These are phyloP conservation scores for Cricetomys ansorgei DNA, from an alignment of 2,113 vertebrate genomes.

Conservation along the genomic window DNA sequence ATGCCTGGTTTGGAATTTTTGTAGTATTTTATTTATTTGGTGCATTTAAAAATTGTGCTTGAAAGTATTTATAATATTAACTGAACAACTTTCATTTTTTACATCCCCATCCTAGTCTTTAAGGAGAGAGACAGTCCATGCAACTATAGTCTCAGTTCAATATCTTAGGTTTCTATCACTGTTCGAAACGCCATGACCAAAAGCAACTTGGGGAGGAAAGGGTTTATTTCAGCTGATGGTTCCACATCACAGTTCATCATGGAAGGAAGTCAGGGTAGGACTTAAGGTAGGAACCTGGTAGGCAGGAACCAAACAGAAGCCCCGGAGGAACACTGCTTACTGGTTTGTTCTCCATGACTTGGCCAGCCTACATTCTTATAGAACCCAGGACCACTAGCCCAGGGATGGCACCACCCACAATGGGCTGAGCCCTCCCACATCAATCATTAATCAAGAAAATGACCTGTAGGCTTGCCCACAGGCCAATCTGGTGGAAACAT, in stretches of 20 bases:
- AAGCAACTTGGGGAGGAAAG: neutral
- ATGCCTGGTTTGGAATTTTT: neutral
- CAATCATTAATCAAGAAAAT: neutral
- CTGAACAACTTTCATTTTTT: neutral
- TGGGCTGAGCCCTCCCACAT: neutral
- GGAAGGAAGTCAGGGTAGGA: neutral
- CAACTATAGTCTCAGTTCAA: neutral
- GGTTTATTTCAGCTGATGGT: neutral
- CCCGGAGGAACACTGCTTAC: neutral
- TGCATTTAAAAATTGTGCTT: neutral
- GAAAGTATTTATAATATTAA: neutral
- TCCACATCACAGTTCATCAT: neutral
- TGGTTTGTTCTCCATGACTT: no score
- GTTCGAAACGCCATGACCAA: neutral
- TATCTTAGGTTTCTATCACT: neutral
- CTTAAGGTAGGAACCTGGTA: neutral
- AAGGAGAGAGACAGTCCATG: neutral
- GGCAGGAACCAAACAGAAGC: neutral
- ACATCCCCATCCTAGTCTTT: neutral
- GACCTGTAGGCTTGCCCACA: neutral
- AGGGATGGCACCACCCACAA: neutral
- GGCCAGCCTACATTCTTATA: neutral
- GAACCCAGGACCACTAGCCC: neutral
- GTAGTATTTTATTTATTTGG: neutral
- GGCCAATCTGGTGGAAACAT: neutral